Conservation (phyloP, 2,888 invertebrate genomes). For the Phorcus lineatus region DNA sequence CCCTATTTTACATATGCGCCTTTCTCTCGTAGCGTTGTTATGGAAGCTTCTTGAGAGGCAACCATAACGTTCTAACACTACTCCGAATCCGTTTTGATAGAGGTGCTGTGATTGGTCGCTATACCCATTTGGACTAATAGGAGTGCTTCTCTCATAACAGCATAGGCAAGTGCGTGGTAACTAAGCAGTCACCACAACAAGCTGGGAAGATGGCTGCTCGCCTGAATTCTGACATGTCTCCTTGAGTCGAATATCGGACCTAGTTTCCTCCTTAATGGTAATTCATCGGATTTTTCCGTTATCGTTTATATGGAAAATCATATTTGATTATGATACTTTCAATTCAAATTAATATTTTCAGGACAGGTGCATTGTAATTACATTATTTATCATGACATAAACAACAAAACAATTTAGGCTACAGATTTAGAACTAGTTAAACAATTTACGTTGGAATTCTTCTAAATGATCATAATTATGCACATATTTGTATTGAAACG, state of each 20-base stretch:
- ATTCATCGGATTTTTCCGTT: neutral
- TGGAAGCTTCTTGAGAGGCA: neutral
- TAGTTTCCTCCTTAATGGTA: neutral
- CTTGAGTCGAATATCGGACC: neutral
- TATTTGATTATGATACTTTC: no score
- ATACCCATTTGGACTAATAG: neutral
- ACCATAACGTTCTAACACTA: neutral
- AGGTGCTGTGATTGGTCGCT: neutral
- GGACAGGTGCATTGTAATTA: no score
- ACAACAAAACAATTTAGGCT: no score
- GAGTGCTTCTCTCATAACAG: neutral
- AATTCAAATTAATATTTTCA: no score
- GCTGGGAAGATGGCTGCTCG: slow-evolving; percentile 26
- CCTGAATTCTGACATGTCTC: neutral
- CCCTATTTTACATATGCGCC: neutral
- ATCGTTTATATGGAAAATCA: neutral
- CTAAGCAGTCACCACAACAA: slow-evolving; percentile 67
- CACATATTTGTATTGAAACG: no score
- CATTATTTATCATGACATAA: no score
- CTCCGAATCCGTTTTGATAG: neutral
- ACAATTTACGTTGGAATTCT: no score
- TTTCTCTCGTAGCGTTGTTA: neutral
- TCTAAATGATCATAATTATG: no score
- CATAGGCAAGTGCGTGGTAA: slow-evolving; percentile 46
- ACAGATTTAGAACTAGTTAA: no score